Base-by-base conservation (phyloP, 2,113 vertebrate species). In the Tachuris rubrigastra region DNA sequence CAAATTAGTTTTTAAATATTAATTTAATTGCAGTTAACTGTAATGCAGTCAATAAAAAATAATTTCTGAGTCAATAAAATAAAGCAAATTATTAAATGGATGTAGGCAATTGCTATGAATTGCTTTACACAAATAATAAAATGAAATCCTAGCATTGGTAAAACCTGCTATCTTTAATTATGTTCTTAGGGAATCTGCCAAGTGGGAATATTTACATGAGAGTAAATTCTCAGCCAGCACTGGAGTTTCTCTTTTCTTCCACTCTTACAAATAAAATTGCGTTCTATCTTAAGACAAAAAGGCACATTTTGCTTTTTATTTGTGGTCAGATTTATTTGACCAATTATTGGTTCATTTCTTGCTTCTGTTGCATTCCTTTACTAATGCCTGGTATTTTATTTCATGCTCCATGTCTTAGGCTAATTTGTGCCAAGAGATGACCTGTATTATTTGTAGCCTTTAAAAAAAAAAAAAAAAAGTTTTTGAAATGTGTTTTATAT, bases 371-470 rank as follows among this genome's bases (percentile, higher is more conserved):
- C 10, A 11, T 66, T 21, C 21, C 8, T 15, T 62, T 74, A 31
- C 2, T 41, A 63, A 50, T 28, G 5, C 6, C 25, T 77, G 31
- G 3, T 69, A 24, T 53, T 84, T 92, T 58, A 24, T 76, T 67
- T 69, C 15, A 3, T 31, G 3, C 37, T 85, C 2, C 0, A 1
- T 39, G 17, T 24, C 12, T 28, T 49, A 33, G 21, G 6, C 8
- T 31, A 42, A 41, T 37, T 74, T 74, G 4, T 47, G 12, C 23
- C 30, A 50, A 39, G 3, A 1, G 2, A 31, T 52, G 13, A 37
- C 2, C 11, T 62, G 11, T 25, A 22, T 47, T 47, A 41, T 39
- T 15, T 42, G 9, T 28, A 82, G 3, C 0, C 62, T 33, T 62
- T 46, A 17, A 44, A 44, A 8, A 5, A 16, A 21, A 23, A 35